Evolutionary conservation across 1,140 invertebrate species (phyloP), one percentile per base, ranked within the genome.

Genomic region (Pogonomyrmex californicus): DNA sequence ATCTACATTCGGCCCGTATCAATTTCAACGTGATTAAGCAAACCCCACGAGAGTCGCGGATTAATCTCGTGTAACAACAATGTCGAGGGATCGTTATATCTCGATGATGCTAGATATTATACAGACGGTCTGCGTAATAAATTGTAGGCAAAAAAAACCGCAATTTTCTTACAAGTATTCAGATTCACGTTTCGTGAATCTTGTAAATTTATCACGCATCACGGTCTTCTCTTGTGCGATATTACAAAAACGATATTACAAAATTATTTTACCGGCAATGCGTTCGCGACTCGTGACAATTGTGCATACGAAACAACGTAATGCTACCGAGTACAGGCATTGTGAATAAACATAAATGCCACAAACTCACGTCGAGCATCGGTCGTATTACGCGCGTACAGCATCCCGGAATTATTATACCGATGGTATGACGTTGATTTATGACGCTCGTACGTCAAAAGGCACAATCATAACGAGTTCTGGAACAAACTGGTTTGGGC

Each of bases 401-500:
- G 68, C 58, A 47, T 68, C 66, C 56, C 41, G 54, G 30, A 73
- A 83, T 73, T 60, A 73, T 73, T 41, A 54, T 58, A 23, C 51
- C 65, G 41, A 6, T 7, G 10, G 12, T 47, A 33, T 60, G 65
- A 60, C 70, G n/a, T n/a, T 73, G 68, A 83, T 83, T 73, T 62
- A 83, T 83, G 41, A 30, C 17, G 17, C 66, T 49, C 41, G 68
- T 14, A 30, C 63, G 51, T 83, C 56, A 83, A 73, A 70, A 83
- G 54, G 66, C 65, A 56, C 47, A 54, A 60, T 41, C 66, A 23
- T 44, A 73, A 83, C 51, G 54, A 73, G 66, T 73, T 83, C 79
- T 73, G 56, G 79, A 83, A 47, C 68, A 23, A 83, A 83, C 79
- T 44, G 68, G 79, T 83, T 83, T 73, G 70, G 38, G 30, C 41